Evolutionary conservation across 2,888 invertebrate species (phyloP).

Genomic region (Tinea semifulvella): DNA sequence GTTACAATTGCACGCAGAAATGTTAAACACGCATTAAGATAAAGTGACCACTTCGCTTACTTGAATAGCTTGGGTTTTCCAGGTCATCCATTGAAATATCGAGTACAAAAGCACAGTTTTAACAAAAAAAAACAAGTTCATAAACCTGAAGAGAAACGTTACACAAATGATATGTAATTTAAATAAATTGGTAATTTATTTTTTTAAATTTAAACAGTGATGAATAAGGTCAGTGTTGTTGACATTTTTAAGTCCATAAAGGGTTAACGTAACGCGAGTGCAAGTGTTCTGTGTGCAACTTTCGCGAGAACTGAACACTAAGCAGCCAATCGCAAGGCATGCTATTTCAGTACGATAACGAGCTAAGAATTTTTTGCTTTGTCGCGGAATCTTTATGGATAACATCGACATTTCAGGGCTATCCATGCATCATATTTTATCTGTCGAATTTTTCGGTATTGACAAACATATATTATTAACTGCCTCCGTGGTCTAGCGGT

Average conservation of each 20-base stretch:
- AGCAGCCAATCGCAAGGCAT: slow-evolving; percentile 21
- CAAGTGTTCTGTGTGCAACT: slow-evolving; percentile 4
- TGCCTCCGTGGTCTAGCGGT: no score
- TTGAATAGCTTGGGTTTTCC: slow-evolving; percentile 8
- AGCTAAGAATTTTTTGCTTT: slow-evolving; percentile 1
- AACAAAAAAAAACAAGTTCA: neutral
- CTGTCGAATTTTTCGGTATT: no score
- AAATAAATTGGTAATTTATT: no score
- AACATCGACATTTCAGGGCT: no score
- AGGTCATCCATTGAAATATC: slow-evolving; percentile 5
- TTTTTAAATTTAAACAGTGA: slow-evolving; percentile 4
- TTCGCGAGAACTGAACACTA: slow-evolving; percentile 4
- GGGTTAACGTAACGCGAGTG: slow-evolving; percentile 5
- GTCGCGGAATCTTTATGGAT: no score
- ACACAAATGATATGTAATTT: no score
- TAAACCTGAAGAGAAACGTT: no score
- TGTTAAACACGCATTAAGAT: slow-evolving; percentile 4
- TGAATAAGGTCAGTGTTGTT: slow-evolving; percentile 1
- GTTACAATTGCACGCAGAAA: slow-evolving; percentile 2
- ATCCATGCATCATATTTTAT: no score
- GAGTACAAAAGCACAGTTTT: neutral
- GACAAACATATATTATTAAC: no score
- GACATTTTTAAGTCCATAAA: slow-evolving; percentile 4
- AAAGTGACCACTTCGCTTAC: slow-evolving; percentile 4
- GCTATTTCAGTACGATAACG: slow-evolving; percentile 50